Conservation (phyloP, 1,140 invertebrate genomes). For the Uloborus diversus region DNA sequence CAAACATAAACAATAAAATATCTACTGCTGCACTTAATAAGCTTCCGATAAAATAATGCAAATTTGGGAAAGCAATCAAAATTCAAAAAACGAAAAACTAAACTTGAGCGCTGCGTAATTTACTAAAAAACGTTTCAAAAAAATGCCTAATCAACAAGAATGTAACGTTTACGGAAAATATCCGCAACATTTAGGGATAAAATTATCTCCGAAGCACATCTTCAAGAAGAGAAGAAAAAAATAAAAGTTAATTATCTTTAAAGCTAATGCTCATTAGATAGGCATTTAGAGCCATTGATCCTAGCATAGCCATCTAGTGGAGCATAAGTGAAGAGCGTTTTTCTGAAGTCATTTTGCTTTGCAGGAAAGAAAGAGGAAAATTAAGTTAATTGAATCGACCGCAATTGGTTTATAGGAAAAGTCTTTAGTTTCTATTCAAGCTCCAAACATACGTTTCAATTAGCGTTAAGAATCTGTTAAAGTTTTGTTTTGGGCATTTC, state of each 20-base stretch:
- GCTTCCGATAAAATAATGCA: too few species aligned
- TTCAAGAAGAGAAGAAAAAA: not conserved
- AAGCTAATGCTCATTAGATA: slow-evolving; percentile 50
- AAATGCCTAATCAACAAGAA: too few species aligned
- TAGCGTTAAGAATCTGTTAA: slow-evolving; percentile 44
- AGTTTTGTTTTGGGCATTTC: too few species aligned
- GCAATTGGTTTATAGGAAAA: slow-evolving; percentile 51
- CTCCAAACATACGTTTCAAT: slow-evolving; percentile 23
- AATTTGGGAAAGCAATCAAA: too few species aligned
- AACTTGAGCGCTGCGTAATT: too few species aligned
- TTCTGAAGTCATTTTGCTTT: slow-evolving; percentile 34
- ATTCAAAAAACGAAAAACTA: too few species aligned
- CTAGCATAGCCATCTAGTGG: not conserved
- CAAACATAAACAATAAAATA: too few species aligned
- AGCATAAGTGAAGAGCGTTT: slow-evolving; percentile 32
- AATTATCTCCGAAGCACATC: not conserved
- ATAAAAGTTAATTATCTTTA: slow-evolving; percentile 44
- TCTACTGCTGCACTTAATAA: too few species aligned
- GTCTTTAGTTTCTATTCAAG: slow-evolving; percentile 27
- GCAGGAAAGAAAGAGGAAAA: slow-evolving; percentile 15
- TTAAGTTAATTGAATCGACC: slow-evolving; percentile 45
- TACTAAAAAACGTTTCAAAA: too few species aligned
- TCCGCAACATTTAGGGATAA: slow-evolving; percentile 9
- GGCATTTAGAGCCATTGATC: slow-evolving; percentile 51
- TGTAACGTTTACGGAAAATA: too few species aligned